Base-by-base conservation (phyloP, 2,797 vertebrate species). In the Chanos chanos region DNA sequence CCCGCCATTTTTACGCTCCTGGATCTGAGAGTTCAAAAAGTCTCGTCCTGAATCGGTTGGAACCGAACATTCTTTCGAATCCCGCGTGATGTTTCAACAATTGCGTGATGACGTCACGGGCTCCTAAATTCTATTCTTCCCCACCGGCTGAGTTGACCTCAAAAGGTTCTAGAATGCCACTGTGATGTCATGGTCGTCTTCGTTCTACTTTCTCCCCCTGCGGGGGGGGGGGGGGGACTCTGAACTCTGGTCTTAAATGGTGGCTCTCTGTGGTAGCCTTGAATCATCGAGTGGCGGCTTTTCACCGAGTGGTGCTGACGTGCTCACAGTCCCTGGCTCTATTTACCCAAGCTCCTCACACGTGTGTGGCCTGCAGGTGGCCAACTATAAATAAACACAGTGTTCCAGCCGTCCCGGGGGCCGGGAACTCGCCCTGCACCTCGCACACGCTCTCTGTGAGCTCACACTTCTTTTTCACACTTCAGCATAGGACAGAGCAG, bases 291-390 rank as follows among this genome's bases (percentile, higher is more conserved):
- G 47, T 8, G 10, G 40, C 28, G 16, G 19, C 15, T 27, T 18
- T 48, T 60, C 50, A 49, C 33, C 21, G 41, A 16, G 47, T 27
- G 15, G 4, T 45, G 28, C 40, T 40, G 66, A 73, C 59, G 40
- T 51, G 56, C 8, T 50, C 40, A 43, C 33, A 8, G 71, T 64
- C n/a, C 75, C 49, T 50, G 33, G 64, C 71, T 73, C 64, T 58
- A 59, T 80, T 83, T 76, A 77, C 77, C 58, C 56, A 78, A 73
- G 59, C 65, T 70, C 70, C 55, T 60, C 51, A 80, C 72, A 79
- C 57, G n/a, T 70, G 73, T 76, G 74, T 64, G 70, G 74, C 61
- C 70, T 74, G 76, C 77, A 83, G 77, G 81, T 82, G 80, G 68
- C 67, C 13, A 12, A 58, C 79, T 83, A 82, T 72, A 84, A 85